Percentiles rank a stretch among this genome's conserved stretches.
phyloP scores from a whole-genome alignment of 2,113 vertebrate genomes.

The Trinectes maculatus region DNA sequence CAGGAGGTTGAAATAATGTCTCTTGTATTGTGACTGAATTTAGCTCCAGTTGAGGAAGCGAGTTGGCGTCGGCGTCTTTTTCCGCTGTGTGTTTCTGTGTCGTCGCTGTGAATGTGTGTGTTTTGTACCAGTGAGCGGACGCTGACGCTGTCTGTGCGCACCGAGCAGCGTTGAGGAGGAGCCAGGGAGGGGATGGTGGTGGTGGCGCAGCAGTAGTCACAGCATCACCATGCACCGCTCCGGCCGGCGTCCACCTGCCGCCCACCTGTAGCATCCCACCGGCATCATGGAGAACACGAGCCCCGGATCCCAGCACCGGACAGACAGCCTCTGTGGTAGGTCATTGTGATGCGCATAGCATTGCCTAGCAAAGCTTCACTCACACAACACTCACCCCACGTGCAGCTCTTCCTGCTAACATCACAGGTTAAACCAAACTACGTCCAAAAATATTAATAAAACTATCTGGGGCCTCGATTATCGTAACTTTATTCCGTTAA shows the following conservation, averaged over 20 bases:
- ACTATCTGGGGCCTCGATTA: accelerated
- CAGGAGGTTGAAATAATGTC: not conserved
- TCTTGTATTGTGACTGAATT: not conserved
- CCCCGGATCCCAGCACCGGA: slow-evolving; percentile 38
- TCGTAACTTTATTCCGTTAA: accelerated
- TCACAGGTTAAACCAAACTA: not conserved
- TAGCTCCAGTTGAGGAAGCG: slow-evolving; percentile 51
- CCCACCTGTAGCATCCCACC: slow-evolving; percentile 74
- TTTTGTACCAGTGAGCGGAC: not conserved
- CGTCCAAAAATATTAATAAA: not conserved
- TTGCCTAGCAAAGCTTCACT: not conserved
- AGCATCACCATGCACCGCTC: slow-evolving; percentile 68
- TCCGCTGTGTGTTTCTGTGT: too few species aligned
- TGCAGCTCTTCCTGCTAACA: not conserved
- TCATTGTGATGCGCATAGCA: not conserved
- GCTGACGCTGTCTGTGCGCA: slow-evolving; percentile 8
- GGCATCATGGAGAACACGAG: slow-evolving; percentile 66
- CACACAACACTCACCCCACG: not conserved
- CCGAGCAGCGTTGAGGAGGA: slow-evolving; percentile 46
- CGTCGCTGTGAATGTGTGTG: not conserved
- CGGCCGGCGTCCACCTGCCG: slow-evolving; percentile 44
- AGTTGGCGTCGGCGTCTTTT: slow-evolving; percentile 29
- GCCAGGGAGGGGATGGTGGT: slow-evolving; percentile 36
- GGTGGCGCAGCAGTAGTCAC: slow-evolving; percentile 35
- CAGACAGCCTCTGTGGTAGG: slow-evolving; percentile 57